Base-by-base conservation (phyloP, 1,140 invertebrate species). In the Drosophila guanche region DNA sequence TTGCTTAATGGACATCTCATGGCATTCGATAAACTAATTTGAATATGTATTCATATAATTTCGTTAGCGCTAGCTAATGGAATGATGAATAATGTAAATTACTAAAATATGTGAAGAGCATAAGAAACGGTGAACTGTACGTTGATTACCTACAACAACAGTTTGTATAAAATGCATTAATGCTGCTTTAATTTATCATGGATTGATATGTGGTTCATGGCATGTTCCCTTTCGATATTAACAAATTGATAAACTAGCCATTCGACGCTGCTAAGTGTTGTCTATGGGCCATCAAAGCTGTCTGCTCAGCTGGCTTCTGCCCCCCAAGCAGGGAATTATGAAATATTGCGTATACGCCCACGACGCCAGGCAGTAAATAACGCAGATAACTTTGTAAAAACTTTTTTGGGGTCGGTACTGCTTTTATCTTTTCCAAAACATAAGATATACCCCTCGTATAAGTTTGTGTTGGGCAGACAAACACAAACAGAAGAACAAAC, bases 271-370 rank as follows among this genome's bases (percentile, higher is more conserved):
- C 68, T 23, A 45, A 68, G 58, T 46, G 20, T 29, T 63, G 55
- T 62, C 45, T 51, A 73, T 62, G 59, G 58, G 23, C 46, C 50
- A 63, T 63, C 52, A 4, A 33, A 53, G 20, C 47, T 63, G 59
- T 57, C 48, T 23, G 23, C 52, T 59, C 61, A 74, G 63, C 51
- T 63, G 61, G 53, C 59, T 51, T 45, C 29, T 63, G 53, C 45
- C 58, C 48, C 72, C 25, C 48, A 51, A 73, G 58, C 56, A 23
- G 33, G 47, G 22, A 66, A 70, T 63, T 85, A 71, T 85, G 53
- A 86, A 88, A 88, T 88, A 86, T 86, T 83, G 61, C 70, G 83
- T 78, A 86, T 88, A 86, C 81, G 83, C 81, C 81, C 59, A 71
- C 83, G 70, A 74, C 71, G 37, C 43, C 23, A 56, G 8, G 22